Conservation (phyloP, 1,140 invertebrate species). For the Ceratitis capitata region DNA sequence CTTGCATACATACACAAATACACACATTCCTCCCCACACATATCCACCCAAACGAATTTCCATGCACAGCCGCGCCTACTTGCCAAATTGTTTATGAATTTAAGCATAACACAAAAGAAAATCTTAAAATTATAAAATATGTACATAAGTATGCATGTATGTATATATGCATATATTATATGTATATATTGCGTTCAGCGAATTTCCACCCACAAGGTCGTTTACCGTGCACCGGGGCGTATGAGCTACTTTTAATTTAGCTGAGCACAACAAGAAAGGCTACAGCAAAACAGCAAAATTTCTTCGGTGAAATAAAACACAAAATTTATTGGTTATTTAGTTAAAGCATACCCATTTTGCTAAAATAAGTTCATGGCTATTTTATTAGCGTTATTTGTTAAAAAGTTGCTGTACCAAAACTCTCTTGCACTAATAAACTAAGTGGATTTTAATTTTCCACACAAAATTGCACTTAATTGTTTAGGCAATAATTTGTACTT, state of each 20-base stretch:
- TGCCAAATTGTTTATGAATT: slow-evolving; percentile 23
- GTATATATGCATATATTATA: too few relatives aligned
- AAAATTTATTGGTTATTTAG: not conserved
- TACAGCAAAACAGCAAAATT: not conserved
- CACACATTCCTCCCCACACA: too few relatives aligned
- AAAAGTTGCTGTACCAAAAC: too few relatives aligned
- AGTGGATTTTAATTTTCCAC: too few relatives aligned
- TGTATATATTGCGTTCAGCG: not conserved
- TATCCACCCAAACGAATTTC: too few relatives aligned
- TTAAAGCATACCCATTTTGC: not conserved
- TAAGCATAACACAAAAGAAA: slow-evolving; percentile 4
- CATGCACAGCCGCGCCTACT: not conserved
- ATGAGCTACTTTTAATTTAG: not conserved
- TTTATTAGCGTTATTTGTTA: too few relatives aligned
- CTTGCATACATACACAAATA: too few relatives aligned
- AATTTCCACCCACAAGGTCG: not conserved
- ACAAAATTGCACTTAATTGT: too few relatives aligned
- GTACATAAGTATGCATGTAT: too few relatives aligned
- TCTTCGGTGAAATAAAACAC: not conserved
- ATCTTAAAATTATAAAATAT: slow-evolving; percentile 12
- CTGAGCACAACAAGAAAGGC: not conserved
- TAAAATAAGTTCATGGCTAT: not conserved
- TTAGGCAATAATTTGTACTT: too few relatives aligned
- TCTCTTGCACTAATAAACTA: too few relatives aligned
- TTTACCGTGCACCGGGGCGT: not conserved